Evolutionary conservation across 2,113 vertebrate genomes (phyloP).

Genomic region (Callocephalon fimbriatum): DNA sequence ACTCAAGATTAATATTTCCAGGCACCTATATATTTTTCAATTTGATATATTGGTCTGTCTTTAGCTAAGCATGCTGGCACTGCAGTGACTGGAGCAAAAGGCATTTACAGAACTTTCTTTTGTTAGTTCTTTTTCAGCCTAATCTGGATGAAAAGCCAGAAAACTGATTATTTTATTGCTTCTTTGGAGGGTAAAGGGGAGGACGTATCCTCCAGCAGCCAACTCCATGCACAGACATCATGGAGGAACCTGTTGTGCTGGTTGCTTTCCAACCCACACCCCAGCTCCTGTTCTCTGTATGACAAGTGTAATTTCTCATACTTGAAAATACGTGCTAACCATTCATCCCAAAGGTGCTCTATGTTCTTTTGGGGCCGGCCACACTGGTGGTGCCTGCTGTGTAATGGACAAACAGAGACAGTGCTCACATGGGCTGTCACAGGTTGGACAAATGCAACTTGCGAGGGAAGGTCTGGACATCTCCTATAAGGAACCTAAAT

Average conservation of each 20-base stretch:
- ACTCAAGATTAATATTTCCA: constrained; percentile 94
- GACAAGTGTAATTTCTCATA: neutral
- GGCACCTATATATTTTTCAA: constrained; percentile 95
- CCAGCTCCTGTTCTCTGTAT: neutral
- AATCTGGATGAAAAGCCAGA: neutral
- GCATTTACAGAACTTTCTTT: neutral
- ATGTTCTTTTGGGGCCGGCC: neutral
- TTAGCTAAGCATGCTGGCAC: constrained; percentile 78
- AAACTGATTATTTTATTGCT: neutral
- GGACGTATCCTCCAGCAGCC: neutral
- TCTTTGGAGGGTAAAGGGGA: neutral
- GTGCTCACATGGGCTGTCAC: neutral
- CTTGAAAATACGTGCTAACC: constrained; percentile 2
- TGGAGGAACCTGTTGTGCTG: neutral
- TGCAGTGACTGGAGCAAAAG: neutral
- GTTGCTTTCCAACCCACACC: neutral
- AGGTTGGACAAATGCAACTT: neutral
- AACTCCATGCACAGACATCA: neutral
- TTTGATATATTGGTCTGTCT: constrained; percentile 95
- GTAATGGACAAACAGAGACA: neutral
- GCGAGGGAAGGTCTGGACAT: neutral
- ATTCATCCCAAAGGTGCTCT: neutral
- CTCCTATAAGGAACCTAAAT: neutral
- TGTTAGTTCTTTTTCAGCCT: neutral
- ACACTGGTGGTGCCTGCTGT: neutral